Base-by-base conservation (phyloP, 2,113 vertebrate genomes). In the Hippoglossus stenolepis region DNA sequence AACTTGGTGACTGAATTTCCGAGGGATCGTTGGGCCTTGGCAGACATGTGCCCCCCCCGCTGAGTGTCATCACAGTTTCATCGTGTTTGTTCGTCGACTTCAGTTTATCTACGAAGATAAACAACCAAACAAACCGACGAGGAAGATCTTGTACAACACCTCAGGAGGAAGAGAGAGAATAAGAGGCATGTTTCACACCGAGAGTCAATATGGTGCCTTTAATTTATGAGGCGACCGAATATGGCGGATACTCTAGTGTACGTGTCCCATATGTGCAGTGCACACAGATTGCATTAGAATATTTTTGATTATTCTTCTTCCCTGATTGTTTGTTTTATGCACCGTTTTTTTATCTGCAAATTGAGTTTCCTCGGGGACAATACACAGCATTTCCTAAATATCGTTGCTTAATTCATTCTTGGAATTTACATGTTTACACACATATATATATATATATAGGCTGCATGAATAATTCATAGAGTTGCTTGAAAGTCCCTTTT, bases 401-500 rank as follows among this genome's bases (percentile, higher is more conserved):
- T 24, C 28, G 3, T 7, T 23, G 61, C 15, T 9, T 49, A 3
- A 73, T 77, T n/a, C 43, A 18, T 64, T 73, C 49, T 40, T 26
- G 24, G 18, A 59, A 45, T 64, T 74, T 58, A 65, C 43, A 70
- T 79, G 14, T 65, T 43, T 1, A n/a, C 12, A 70, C 6, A 31
- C 5, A 31, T 5, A 31, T 31, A 31, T 31, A 45, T 64, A 70
- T 62, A 59, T 49, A 53, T 20, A 49, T 7, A 43, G 40, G 59
- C 8, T 10, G 2, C 58, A 68, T 90, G 76, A 90, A 92, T 91
- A 70, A 91, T 90, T 77, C 77, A 88, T 63, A 4, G 35, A 18
- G 5, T 54, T 14, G 59, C 67, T 81, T 47, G 24, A 53, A 79
- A 80, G 53, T 20, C 57, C 35, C 35, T 63, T 23, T 56, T 21